Evolutionary conservation across 2,888 invertebrate species (phyloP), one percentile per base, ranked within the genome.

Genomic region (Acanthosepion lycidas): DNA sequence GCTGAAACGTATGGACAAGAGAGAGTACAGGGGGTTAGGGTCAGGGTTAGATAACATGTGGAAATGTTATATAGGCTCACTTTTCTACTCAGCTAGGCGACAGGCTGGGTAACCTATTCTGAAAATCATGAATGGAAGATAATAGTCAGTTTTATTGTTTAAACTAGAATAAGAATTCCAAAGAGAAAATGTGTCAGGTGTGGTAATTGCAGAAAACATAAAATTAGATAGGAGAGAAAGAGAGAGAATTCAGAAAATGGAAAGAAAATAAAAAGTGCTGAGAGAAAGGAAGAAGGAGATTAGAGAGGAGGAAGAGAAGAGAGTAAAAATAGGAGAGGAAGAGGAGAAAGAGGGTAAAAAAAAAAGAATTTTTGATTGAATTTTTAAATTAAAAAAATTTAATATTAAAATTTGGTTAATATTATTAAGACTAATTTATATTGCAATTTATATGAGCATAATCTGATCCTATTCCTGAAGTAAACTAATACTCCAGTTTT

Each of bases 341-440:
- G 91, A 91, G 33, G 91, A 51, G 78, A 59, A 51, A 92, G 91
- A 55, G 78, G 92, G 78, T n/a, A n/a, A 33, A 92, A 91, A 91
- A 91, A 94, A 26, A 12, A 49, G 55, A 91, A 55, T 12, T 42
- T 23, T 91, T 8, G 59, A 94, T 26, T 20, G 33, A 42, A 42
- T 42, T 42, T 42, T 42, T 42, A 42, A 42, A 42, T 42, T 42
- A 42, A 42, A 42, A 42, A 42, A 42, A 42, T 42, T 42, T 42
- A 42, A 42, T 42, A 42, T 42, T 42, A 3, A 42, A 42, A 42
- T 42, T 42, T 42, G 42, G 2, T 42, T 42, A 2, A 42, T 42
- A 42, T 42, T 42, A 42, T 42, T 42, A 42, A 3, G 42, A 42
- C 42, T 42, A 42, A 33, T 33, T 33, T 33, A 33, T 33, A 33